phyloP scores from a whole-genome alignment of 2,113 vertebrate genomes.

The Carlito syrichta region DNA sequence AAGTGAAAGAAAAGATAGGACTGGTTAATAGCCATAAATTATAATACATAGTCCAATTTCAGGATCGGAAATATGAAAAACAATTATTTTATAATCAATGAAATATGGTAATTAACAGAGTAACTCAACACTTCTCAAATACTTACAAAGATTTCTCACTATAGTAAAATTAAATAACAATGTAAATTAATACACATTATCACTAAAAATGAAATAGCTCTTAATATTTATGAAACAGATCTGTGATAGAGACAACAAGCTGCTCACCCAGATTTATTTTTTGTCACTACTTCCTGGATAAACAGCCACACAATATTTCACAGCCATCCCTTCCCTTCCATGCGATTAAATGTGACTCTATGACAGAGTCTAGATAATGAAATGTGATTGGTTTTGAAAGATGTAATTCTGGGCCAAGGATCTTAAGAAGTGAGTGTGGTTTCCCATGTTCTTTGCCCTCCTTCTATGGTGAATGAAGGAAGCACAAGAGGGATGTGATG shows the following conservation, averaged over 20 bases:
- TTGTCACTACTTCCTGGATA: neutral
- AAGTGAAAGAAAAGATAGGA: neutral
- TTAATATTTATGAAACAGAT: neutral
- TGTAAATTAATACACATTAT: neutral
- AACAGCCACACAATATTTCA: neutral
- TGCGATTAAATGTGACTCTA: too few species aligned
- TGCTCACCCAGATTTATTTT: neutral
- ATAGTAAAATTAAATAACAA: neutral
- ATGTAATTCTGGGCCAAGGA: neutral
- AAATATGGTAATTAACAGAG: neutral
- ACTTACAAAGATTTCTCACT: neutral
- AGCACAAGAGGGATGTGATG: neutral
- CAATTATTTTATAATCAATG: neutral
- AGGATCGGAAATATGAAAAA: neutral
- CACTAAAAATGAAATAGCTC: neutral
- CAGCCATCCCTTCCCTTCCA: accelerated
- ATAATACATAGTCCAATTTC: neutral
- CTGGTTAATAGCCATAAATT: neutral
- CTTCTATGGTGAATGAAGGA: neutral
- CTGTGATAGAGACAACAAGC: neutral
- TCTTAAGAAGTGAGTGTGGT: neutral
- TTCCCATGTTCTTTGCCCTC: neutral
- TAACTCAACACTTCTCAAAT: neutral
- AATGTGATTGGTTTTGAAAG: neutral
- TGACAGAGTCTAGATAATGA: neutral